Conservation (phyloP, 2,797 vertebrate genomes). For the Cyclopterus lumpus region DNA sequence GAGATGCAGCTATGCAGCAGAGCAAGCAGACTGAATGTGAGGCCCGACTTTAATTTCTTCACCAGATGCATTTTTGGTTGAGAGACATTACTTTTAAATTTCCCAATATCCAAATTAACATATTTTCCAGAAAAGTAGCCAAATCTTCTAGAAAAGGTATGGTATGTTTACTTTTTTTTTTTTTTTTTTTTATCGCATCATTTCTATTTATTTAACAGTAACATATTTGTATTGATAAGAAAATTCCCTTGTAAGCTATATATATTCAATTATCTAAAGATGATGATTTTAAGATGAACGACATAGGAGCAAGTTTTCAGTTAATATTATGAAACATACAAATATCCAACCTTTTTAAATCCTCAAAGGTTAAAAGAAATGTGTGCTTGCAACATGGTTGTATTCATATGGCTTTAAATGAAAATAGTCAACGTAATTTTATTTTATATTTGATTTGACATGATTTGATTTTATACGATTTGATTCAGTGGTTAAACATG, state of each 20-base stretch:
- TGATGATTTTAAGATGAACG: not conserved
- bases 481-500: not conserved
- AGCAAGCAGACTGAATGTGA: not conserved
- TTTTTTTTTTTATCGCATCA: not conserved
- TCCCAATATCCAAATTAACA: not conserved
- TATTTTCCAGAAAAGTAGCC: not conserved
- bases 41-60: constrained; percentile 9
- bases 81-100: not conserved
- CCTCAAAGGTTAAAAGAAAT: not conserved
- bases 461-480: not conserved
- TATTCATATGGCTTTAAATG: not conserved
- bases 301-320: not conserved
- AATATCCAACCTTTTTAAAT: not conserved
- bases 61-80: constrained; percentile 9
- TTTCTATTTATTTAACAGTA: not conserved
- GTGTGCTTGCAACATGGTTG: not conserved
- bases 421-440: not conserved
- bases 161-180: not conserved
- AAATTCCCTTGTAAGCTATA: not conserved
- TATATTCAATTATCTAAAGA: not conserved
- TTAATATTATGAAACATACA: not conserved
- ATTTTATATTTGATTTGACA: not conserved
- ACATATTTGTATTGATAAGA: not conserved
- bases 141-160: not conserved
- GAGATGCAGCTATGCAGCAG: not conserved